Evolutionary conservation across 1,140 invertebrate genomes (phyloP).

Genomic region (Daktulosphaira vitifoliae): DNA sequence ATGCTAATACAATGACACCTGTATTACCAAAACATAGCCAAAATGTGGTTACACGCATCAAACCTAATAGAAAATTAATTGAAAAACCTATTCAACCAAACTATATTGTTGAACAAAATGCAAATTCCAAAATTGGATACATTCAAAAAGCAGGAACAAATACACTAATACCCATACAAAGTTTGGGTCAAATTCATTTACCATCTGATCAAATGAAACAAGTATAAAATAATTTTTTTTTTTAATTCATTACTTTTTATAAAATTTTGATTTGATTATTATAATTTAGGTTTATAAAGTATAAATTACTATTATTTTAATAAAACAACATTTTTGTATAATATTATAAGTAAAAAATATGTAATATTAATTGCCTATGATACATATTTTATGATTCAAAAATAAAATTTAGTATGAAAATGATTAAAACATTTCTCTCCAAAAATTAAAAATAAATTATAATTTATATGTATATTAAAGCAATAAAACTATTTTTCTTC

Average conservation of each 20-base stretch:
- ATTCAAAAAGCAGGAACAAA: slow-evolving; percentile 20
- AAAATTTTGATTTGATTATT: too few species aligned
- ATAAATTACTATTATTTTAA: neutral
- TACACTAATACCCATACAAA: slow-evolving; percentile 36
- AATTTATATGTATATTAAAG: too few species aligned
- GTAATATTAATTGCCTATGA: too few species aligned
- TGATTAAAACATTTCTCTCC: too few species aligned
- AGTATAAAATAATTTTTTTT: slow-evolving; percentile 35
- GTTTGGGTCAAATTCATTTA: slow-evolving; percentile 37
- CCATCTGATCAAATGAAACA: slow-evolving; percentile 39
- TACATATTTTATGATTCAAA: too few species aligned
- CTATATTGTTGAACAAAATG: neutral
- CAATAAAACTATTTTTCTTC: too few species aligned
- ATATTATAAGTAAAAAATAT: neutral
- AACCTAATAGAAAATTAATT: slow-evolving; percentile 6
- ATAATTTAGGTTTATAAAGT: too few species aligned
- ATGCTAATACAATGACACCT: neutral
- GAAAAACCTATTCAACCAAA: slow-evolving; percentile 28
- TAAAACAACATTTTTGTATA: slow-evolving; percentile 1
- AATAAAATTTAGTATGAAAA: too few species aligned
- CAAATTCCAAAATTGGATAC: neutral
- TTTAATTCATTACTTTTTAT: too few species aligned
- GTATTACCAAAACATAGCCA: neutral
- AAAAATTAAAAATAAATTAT: too few species aligned
- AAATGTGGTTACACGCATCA: neutral